Evolutionary conservation across 2,888 invertebrate species (phyloP).

Genomic region (Morinoia aosen): DNA sequence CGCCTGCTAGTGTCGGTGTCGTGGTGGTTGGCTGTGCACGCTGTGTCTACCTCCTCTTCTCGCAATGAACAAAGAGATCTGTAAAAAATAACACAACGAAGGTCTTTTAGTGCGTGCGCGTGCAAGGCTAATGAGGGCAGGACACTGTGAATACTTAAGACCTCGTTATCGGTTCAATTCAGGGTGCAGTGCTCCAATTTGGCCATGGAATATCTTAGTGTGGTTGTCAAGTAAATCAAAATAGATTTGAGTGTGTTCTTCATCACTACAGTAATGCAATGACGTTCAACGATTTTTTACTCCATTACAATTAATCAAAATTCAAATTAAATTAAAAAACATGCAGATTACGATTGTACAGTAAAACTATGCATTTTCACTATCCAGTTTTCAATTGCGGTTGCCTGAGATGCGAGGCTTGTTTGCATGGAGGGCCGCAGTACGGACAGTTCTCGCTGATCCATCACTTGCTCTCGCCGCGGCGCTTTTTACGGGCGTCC

Average conservation of each 20-base stretch:
- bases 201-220: background rate
- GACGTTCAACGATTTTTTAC: background rate
- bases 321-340: background rate
- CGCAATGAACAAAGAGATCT: background rate
- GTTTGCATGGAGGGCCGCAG: background rate
- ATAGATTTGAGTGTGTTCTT: background rate
- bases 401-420: background rate
- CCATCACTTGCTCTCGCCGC: background rate
- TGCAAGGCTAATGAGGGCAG: background rate
- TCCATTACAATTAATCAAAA: background rate
- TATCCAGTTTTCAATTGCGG: background rate
- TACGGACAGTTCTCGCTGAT: background rate
- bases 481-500: background rate
- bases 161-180: background rate
- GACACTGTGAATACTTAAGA: background rate
- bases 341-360: background rate
- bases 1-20: constrained; percentile 18
- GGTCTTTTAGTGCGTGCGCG: background rate
- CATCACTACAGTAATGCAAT: background rate
- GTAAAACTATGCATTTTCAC: background rate
- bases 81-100: background rate
- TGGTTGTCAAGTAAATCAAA: background rate
- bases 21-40: constrained; percentile 21
- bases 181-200: background rate
- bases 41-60: background rate